A percentile compares a stretch with the other conserved stretches of the same genome.
These are phyloP conservation scores for zebrafish (Danio rerio) DNA, from an alignment of 2,113 vertebrate species.

Conservation along the genomic window GRCz12tu NC_133177.1:34567501-34568000, in stretches of 20 bases:
- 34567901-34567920: slow-evolving; percentile 67
- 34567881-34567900: slow-evolving; percentile 77
- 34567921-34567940: slow-evolving; percentile 69
- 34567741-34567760: slow-evolving; percentile 67
- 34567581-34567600: slow-evolving; percentile 70
- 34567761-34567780: not conserved
- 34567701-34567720: slow-evolving; percentile 57
- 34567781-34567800: not conserved
- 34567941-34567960: slow-evolving; percentile 58
- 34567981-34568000: slow-evolving; percentile 71
- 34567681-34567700: slow-evolving; percentile 63
- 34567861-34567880: slow-evolving; percentile 70
- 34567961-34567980: slow-evolving; percentile 71
- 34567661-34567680: slow-evolving; percentile 69
- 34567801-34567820: not conserved
- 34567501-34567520: not conserved
- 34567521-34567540: slow-evolving; percentile 65
- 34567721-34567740: slow-evolving; percentile 70
- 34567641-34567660: slow-evolving; percentile 75
- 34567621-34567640: slow-evolving; percentile 62
- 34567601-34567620: slow-evolving; percentile 61
- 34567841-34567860: slow-evolving; percentile 54
- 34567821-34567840: not conserved
- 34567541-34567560: slow-evolving; percentile 77
- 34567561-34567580: slow-evolving; percentile 68